Evolutionary conservation across 2,888 invertebrate genomes (phyloP), one percentile per base, ranked within the genome.

Genomic region (Rhagonycha fulva): DNA sequence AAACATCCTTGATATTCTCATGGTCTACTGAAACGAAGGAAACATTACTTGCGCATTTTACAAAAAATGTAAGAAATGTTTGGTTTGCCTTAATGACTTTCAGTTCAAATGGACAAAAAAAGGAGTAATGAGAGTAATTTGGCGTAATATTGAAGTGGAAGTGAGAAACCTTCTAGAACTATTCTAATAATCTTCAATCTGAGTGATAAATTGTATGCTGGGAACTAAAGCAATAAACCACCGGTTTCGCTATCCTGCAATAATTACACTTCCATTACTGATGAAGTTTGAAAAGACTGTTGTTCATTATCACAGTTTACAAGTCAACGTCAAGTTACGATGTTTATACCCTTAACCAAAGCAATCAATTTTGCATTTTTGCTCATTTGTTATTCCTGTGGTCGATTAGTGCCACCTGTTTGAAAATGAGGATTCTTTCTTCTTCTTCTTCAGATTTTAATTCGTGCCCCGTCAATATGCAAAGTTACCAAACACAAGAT

Each of bases 381-480:
- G 47, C n/a, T n/a, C 47, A 47, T 7, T 47, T 47, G n/a, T 47
- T 32, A 12, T 32, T 47, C n/a, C 47, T 62, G 71, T 14, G 71
- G 66, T 71, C 71, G 66, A 71, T 71, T 71, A 71, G 66, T 32
- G 47, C 32, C 63, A 66, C 71, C 71, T 66, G 63, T 10, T 66
- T 63, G 66, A 66, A 62, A n/a, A n/a, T n/a, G 24, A 24, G 26
- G 47, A 66, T 71, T 66, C 28, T 62, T 70, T 62, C 62, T 70
- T 24, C 47, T 70, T 62, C 62, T 70, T 24, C 47, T 63, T 71
- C n/a, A n/a, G 32, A 71, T 19, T 10, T 32, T 32, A 12, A n/a
- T 2, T 47, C 47, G n/a, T 19, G 19, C 19, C 1, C 19, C 19
- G 19, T 19, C 19, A 2, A 19, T 19, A 19, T 19, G 19, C 19